Conservation (phyloP, 92 coral and sea anemone genomes). For the Scolanthus callimorphus region DNA sequence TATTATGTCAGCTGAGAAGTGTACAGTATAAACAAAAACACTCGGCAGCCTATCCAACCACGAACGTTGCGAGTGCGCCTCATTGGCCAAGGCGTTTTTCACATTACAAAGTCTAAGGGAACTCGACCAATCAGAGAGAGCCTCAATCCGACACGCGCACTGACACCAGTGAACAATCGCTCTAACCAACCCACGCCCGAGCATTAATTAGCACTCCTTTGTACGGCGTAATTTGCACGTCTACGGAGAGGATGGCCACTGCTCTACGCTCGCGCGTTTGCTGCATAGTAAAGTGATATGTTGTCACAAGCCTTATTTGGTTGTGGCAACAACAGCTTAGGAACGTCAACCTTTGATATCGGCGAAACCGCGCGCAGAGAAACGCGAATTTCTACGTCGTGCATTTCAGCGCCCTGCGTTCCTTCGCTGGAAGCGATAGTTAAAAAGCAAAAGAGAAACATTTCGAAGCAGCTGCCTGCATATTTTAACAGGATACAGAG, state of each 20-base stretch:
- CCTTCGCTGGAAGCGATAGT: constrained; percentile 46
- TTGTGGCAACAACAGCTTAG: no score
- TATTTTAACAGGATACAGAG: constrained; percentile 57
- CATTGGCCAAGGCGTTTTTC: constrained; percentile 56
- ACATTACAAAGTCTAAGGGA: constrained; percentile 48
- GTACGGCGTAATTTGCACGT: constrained; percentile 74
- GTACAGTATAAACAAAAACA: constrained; percentile 99
- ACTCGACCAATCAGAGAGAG: constrained; percentile 46
- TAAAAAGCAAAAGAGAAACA: constrained; percentile 30
- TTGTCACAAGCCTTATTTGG: no score
- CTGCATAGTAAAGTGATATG: neutral
- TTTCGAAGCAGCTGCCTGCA: constrained; percentile 57
- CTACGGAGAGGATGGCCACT: neutral
- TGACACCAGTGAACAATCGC: constrained; percentile 65
- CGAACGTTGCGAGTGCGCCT: constrained; percentile 38
- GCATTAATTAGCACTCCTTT: constrained; percentile 86
- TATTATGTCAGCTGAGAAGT: constrained; percentile 99
- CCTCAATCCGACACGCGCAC: constrained; percentile 56
- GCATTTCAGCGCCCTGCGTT: neutral
- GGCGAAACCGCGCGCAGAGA: no score
- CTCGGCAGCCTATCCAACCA: constrained; percentile 83
- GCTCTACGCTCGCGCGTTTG: constrained; percentile 1
- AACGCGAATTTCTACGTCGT: no score
- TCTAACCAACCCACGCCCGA: constrained; percentile 70
- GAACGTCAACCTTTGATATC: no score